Percentiles rank a stretch among this genome's conserved stretches.
phyloP scores from a whole-genome alignment of 2,113 vertebrate species.

The Ammodytes dubius region DNA sequence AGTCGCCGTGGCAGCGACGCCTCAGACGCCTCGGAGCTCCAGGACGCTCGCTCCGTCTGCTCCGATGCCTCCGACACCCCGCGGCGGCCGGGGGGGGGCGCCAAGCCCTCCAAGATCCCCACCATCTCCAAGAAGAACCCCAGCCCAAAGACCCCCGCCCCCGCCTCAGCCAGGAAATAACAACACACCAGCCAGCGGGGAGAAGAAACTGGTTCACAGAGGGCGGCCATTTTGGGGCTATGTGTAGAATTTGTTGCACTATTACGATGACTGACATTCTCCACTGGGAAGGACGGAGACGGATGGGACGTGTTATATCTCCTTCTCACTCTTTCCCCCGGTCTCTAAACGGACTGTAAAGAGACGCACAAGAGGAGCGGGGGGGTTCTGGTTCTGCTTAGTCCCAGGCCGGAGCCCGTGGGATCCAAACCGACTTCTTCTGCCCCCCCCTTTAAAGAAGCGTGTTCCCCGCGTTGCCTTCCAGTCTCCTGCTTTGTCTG shows the following conservation, averaged over 20 bases:
- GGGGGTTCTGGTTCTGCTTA: constrained; percentile 31
- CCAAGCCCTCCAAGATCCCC: constrained; percentile 95
- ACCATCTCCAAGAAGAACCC: constrained; percentile 96
- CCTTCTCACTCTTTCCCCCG: constrained; percentile 50
- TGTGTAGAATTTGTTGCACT: constrained; percentile 44
- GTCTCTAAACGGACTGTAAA: constrained; percentile 35
- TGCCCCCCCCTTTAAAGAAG: constrained; percentile 64
- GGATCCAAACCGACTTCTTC: constrained; percentile 39
- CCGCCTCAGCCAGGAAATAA: constrained; percentile 87
- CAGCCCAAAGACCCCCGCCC: constrained; percentile 90
- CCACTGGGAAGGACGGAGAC: constrained; percentile 38
- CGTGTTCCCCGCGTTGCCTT: constrained; percentile 61
- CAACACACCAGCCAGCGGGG: constrained; percentile 9
- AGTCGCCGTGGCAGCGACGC: constrained; percentile 96
- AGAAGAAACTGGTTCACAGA: constrained; percentile 5
- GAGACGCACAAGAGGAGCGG: constrained; percentile 58
- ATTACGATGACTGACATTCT: constrained; percentile 47
- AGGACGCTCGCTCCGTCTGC: constrained; percentile 94
- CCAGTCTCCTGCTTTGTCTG: constrained; percentile 52
- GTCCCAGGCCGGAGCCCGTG: constrained; percentile 40
- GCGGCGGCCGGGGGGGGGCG: constrained; percentile 84
- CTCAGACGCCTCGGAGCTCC: constrained; percentile 94
- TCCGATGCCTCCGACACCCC: constrained; percentile 97
- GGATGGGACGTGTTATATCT: constrained; percentile 18
- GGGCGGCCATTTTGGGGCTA: constrained; percentile 23